Evolutionary conservation across 1,140 invertebrate species (phyloP).

Genomic region (Teleogryllus occipitalis): DNA sequence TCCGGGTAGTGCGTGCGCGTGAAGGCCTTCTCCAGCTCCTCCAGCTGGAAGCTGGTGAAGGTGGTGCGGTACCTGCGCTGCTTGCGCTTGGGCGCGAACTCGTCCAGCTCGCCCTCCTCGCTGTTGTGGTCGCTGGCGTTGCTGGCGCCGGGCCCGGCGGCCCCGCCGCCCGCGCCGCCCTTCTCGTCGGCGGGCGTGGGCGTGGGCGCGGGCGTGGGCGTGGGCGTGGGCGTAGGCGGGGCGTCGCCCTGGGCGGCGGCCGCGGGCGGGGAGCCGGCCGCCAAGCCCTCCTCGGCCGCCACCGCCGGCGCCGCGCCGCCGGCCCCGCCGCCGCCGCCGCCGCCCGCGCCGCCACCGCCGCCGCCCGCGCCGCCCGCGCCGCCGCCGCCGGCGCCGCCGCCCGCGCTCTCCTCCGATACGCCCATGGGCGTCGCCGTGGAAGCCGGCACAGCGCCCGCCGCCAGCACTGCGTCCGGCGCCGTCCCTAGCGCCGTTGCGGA

Average conservation of each 20-base stretch:
- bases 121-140: slow-evolving; percentile 49
- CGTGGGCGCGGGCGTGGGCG: neutral
- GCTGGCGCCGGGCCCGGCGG: slow-evolving; percentile 19
- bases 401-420: too few relatives aligned
- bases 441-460: too few relatives aligned
- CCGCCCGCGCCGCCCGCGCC: neutral
- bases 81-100: slow-evolving; percentile 78
- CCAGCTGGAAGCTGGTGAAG: slow-evolving; percentile 90
- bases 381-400: too few relatives aligned
- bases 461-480: too few relatives aligned
- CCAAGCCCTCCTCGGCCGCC: neutral
- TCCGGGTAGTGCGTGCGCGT: slow-evolving; percentile 96
- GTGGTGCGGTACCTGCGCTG: slow-evolving; percentile 87
- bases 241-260: neutral
- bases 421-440: too few relatives aligned
- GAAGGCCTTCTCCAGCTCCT: slow-evolving; percentile 96
- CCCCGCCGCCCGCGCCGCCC: neutral
- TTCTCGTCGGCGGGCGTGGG: neutral
- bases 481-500: too few relatives aligned
- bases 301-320: slow-evolving; percentile 1
- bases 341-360: neutral
- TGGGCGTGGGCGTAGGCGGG: neutral
- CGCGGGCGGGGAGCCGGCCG: neutral
- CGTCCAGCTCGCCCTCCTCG: slow-evolving; percentile 67
- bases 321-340: neutral